Conservation (phyloP, 2,113 vertebrate genomes). For the Oxyruncus cristatus region DNA sequence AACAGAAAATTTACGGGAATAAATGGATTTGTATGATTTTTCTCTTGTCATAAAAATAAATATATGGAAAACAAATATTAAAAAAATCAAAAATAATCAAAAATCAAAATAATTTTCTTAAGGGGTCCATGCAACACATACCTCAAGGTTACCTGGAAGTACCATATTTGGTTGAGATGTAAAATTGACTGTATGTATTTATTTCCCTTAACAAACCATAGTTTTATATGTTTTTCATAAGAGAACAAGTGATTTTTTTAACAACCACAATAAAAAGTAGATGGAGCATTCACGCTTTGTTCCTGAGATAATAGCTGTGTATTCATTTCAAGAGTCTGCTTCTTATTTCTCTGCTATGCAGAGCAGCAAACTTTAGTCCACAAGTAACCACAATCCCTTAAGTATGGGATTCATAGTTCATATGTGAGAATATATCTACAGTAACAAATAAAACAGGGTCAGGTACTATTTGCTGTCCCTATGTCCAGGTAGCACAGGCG, state of each 20-base stretch:
- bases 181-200: neutral
- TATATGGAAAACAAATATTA: neutral
- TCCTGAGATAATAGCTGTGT: neutral
- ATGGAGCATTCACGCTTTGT: neutral
- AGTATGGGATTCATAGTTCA: neutral
- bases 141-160: neutral
- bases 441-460: neutral
- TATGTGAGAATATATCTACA: neutral
- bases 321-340: neutral
- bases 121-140: fast-evolving
- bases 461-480: neutral
- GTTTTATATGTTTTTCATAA: neutral
- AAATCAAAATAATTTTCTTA: neutral
- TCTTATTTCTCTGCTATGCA: neutral
- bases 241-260: neutral
- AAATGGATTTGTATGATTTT: neutral
- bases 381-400: neutral
- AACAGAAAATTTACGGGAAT: neutral
- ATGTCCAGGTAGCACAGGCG: neutral
- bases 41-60: neutral
- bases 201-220: neutral
- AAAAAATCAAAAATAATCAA: neutral
- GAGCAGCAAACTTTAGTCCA: neutral
- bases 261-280: neutral
- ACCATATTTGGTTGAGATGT: neutral